Conservation (phyloP, 1,140 invertebrate species). For the Anagrus nilaparvatae region DNA sequence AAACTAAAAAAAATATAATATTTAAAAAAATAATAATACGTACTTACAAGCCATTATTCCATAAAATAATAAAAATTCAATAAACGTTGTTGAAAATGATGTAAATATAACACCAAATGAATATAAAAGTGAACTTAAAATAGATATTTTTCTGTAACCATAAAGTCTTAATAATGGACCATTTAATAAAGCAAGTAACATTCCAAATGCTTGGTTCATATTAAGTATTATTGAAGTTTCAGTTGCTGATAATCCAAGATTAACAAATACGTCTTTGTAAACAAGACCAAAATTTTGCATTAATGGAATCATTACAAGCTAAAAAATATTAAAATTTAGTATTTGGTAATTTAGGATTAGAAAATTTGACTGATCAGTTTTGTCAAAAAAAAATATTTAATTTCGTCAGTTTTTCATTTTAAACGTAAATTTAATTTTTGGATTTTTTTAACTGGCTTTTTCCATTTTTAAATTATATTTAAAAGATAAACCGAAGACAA, state of each 20-base stretch:
- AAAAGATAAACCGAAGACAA: no score
- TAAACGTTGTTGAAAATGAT: constrained; percentile 40
- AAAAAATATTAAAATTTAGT: no score
- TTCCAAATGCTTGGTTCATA: constrained; percentile 50
- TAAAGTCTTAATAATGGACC: constrained; percentile 46
- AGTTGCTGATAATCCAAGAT: constrained; percentile 45
- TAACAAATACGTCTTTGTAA: constrained; percentile 51
- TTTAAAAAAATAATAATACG: constrained; percentile 3
- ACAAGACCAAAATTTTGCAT: constrained; percentile 55
- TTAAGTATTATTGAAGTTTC: constrained; percentile 49
- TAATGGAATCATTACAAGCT: constrained; percentile 49
- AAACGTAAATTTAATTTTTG: not conserved
- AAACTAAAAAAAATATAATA: constrained; percentile 10
- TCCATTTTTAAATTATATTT: no score
- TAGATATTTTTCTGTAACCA: constrained; percentile 47
- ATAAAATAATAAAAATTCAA: constrained; percentile 48
- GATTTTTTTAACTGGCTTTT: constrained; percentile 9
- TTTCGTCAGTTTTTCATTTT: constrained; percentile 3
- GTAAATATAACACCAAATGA: constrained; percentile 43
- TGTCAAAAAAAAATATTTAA: constrained; percentile 1
- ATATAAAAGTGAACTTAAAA: constrained; percentile 39
- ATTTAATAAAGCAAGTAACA: constrained; percentile 50
- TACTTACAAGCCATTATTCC: constrained; percentile 55
- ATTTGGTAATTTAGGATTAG: no score
- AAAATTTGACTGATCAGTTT: not conserved